Base-by-base conservation (phyloP, 2,113 vertebrate genomes). In the Paramisgurnus dabryanus region DNA sequence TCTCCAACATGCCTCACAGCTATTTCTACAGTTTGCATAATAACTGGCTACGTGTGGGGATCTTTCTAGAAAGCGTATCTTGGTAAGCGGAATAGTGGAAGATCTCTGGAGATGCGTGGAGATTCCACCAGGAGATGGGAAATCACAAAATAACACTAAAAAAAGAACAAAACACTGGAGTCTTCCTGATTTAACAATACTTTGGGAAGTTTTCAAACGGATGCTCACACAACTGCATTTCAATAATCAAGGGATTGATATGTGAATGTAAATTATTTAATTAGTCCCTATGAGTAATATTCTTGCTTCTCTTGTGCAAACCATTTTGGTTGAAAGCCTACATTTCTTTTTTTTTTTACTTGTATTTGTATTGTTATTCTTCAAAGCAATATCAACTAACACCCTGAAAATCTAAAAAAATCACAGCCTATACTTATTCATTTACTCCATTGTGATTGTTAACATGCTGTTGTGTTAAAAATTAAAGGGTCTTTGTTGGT, bases 141-240 rank as follows among this genome's bases (percentile, higher is more conserved):
- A 89, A 87, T 88, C 81, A 89, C 90, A 92, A 88, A 91, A 90
- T 86, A 87, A 85, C 87, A 87, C 83, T 83, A 86, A 86, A 89
- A 86, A 89, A 90, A 90, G 90, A 92, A 93, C 89, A 91, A 92
- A 93, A 91, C 87, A 90, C 68, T 45, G 76, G 86, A 84, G 91
- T 88, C 89, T 87, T 88, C 90, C 88, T 89, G 87, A 88, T 91
- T 92, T 92, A 93, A 92, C 92, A 89, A 92, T 89, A 88, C 87
- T 89, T 90, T 83, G 80, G 67, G 57, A 84, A 84, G 90, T 88
- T 89, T 89, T 91, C 91, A 88, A 93, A 90, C 91, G 88, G 86
- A 87, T 89, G 87, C 87, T 18, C 84, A 80, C 88, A 88, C 87
- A 88, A 87, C 87, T 76, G 80, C 71, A 76, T 86, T 74, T 87